A percentile compares a stretch with the other conserved stretches of the same genome.
Evolutionary conservation across 2,888 invertebrate species (phyloP).

Genomic region (Physocephala rufipes): DNA sequence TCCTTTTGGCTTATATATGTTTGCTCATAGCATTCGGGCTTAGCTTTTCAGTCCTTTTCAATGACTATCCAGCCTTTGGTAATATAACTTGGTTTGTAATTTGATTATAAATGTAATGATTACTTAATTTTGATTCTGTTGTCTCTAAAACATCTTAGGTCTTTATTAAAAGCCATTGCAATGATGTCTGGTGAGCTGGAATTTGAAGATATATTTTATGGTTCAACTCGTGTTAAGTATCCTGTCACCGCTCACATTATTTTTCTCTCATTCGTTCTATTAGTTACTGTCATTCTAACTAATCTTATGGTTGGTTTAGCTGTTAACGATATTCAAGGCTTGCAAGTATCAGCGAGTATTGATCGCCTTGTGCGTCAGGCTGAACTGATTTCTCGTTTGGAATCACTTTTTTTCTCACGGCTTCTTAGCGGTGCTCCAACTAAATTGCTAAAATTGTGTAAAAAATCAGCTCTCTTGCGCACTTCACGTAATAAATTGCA

Average conservation of each 20-base stretch:
- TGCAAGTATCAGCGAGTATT: slow-evolving; percentile 81
- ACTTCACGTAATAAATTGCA: slow-evolving; percentile 78
- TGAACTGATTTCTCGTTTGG: slow-evolving; percentile 81
- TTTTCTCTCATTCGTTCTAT: slow-evolving; percentile 78
- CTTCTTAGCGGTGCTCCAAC: slow-evolving; percentile 74
- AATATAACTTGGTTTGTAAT: slow-evolving; percentile 67
- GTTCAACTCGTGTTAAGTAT: slow-evolving; percentile 70
- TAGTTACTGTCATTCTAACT: slow-evolving; percentile 83
- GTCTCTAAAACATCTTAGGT: slow-evolving; percentile 45
- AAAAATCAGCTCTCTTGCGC: slow-evolving; percentile 78
- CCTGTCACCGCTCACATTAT: slow-evolving; percentile 79
- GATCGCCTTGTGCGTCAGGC: slow-evolving; percentile 84
- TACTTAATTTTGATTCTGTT: neutral
- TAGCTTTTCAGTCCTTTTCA: slow-evolving; percentile 83
- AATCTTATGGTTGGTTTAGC: slow-evolving; percentile 86
- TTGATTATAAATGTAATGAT: neutral
- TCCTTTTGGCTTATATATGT: slow-evolving; percentile 82
- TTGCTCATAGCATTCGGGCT: slow-evolving; percentile 82
- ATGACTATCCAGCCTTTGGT: slow-evolving; percentile 77
- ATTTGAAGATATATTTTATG: slow-evolving; percentile 84
- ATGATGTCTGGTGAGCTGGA: slow-evolving; percentile 92
- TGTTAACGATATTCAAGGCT: slow-evolving; percentile 85
- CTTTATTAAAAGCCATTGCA: slow-evolving; percentile 79
- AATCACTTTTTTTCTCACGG: slow-evolving; percentile 83
- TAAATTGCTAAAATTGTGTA: slow-evolving; percentile 73